Conservation (phyloP, 2,888 invertebrate genomes). For the Phragmatobia fuliginosa region DNA sequence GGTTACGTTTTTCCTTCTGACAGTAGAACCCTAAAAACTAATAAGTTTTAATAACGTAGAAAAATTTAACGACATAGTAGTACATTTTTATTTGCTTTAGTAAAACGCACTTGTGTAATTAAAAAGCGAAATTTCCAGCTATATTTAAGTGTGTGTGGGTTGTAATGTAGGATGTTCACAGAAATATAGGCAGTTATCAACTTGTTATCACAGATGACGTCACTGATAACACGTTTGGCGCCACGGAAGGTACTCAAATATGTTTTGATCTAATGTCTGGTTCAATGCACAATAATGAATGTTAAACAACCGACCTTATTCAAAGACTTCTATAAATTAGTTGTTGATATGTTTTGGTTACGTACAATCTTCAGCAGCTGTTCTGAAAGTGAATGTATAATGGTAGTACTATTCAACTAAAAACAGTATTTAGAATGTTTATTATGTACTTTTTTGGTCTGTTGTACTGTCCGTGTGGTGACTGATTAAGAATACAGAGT, state of each 20-base stretch:
- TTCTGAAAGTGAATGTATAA: background rate
- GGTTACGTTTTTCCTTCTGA: background rate
- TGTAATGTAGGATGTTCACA: background rate
- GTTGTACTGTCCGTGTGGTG: too few relatives aligned
- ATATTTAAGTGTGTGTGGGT: background rate
- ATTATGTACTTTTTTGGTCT: too few relatives aligned
- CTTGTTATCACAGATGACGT: conserved; percentile 10
- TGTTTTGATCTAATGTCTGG: conserved; percentile 3
- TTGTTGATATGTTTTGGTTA: background rate
- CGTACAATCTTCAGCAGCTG: background rate
- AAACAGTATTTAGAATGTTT: too few relatives aligned
- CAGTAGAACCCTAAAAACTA: background rate
- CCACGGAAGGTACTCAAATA: conserved; percentile 5
- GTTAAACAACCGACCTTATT: background rate
- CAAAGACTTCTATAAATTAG: background rate
- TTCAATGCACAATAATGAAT: conserved; percentile 3
- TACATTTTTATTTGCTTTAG: background rate
- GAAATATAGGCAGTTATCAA: conserved; percentile 5
- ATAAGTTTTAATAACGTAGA: background rate
- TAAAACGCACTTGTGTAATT: background rate
- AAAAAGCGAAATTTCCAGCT: background rate
- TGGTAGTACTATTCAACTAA: background rate
- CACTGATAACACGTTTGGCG: conserved; percentile 13
- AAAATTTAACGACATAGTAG: background rate
- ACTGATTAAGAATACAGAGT: too few relatives aligned